These are phyloP conservation scores for Scarus forsteni DNA, from an alignment of 2,797 vertebrate genomes.

Conservation along the genomic window DNA sequence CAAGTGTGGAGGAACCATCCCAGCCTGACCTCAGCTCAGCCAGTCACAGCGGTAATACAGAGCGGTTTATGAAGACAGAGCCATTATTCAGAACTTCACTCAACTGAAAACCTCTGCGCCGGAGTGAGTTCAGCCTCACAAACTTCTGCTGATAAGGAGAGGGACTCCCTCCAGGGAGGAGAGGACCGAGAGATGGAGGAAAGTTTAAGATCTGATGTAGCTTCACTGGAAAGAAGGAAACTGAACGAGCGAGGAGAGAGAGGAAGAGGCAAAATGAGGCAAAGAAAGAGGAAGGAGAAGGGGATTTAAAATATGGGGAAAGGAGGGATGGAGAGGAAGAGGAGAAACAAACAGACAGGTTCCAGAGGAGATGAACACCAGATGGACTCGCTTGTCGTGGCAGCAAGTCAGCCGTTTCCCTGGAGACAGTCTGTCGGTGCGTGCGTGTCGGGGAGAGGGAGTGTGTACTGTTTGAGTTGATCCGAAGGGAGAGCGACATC, in stretches of 20 bases:
- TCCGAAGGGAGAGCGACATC: background rate
- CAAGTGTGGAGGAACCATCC: background rate
- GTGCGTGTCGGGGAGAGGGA: constrained; percentile 4
- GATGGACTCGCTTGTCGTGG: constrained; percentile 35
- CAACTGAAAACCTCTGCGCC: constrained; percentile 14
- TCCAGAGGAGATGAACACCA: constrained; percentile 27
- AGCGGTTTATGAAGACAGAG: background rate
- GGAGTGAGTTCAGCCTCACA: constrained; percentile 25
- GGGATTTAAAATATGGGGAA: background rate
- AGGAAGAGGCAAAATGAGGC: background rate
- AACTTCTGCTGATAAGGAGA: constrained; percentile 37
- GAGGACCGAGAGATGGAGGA: background rate
- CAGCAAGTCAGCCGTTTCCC: constrained; percentile 30
- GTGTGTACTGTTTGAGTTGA: background rate
- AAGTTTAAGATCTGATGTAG: constrained; percentile 23
- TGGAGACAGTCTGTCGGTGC: constrained; percentile 5
- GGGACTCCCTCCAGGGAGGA: constrained; percentile 23
- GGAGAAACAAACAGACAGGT: constrained; percentile 1
- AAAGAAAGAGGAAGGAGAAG: background rate
- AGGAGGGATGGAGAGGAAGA: background rate
- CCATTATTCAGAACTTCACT: constrained; percentile 16
- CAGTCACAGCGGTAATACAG: constrained; percentile 13
- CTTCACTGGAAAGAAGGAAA: background rate
- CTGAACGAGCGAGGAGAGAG: background rate
- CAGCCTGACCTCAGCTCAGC: constrained; percentile 22